phyloP scores from a whole-genome alignment of 2,113 vertebrate genomes.

The human (Homo sapiens) region DNA sequence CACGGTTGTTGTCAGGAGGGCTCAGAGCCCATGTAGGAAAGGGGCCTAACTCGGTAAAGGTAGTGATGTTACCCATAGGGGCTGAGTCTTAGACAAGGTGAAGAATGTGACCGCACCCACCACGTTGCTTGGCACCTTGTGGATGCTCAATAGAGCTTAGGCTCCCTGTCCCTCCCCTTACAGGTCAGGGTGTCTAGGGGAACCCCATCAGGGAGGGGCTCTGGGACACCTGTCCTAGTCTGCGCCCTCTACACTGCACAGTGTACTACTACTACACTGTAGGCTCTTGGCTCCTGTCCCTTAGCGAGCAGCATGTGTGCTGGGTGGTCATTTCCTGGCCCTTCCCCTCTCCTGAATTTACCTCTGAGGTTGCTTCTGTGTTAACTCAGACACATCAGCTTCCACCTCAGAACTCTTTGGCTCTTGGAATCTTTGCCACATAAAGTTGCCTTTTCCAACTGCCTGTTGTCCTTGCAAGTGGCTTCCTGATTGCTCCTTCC shows the following conservation, averaged over 20 bases:
- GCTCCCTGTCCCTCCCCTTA: neutral
- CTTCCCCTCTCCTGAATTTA: neutral
- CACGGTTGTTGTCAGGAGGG: too few relatives aligned
- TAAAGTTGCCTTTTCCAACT: neutral
- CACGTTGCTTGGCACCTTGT: fast-evolving
- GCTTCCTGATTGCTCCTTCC: neutral
- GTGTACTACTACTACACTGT: neutral
- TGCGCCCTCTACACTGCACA: neutral
- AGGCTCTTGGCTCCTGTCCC: neutral
- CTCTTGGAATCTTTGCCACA: neutral
- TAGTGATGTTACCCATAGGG: fast-evolving
- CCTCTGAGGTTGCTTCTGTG: neutral
- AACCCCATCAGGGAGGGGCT: neutral
- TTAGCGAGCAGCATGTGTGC: neutral
- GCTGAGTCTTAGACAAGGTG: too few relatives aligned
- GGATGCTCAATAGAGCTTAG: neutral
- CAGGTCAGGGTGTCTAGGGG: neutral
- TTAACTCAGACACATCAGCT: neutral
- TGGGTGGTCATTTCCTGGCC: neutral
- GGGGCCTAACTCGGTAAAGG: neutral
- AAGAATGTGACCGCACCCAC: too few relatives aligned
- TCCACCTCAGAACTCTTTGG: neutral
- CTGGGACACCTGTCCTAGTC: neutral
- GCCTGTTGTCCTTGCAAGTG: neutral
- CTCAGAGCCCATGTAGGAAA: neutral